Evolutionary conservation across 2,888 invertebrate species (phyloP), one percentile per base, ranked within the genome.

Genomic region (Eudasyphora cyanicolor): DNA sequence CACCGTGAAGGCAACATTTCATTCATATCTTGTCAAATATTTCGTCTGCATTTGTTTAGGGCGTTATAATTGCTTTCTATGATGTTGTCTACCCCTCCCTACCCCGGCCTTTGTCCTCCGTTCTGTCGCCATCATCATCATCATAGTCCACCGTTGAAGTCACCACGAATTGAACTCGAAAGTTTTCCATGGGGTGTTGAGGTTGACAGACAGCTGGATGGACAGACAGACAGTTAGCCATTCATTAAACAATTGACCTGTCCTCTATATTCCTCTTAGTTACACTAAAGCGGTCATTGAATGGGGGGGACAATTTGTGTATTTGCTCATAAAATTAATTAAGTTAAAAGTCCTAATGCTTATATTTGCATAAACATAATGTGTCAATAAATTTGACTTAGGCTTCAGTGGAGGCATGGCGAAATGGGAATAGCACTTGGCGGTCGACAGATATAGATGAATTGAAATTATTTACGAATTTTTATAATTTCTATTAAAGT

Each of bases 11-110:
- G 42, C 67, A 21, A 67, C 67, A 67, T 67, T 67, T 67, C 67
- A 67, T 67, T 67, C 67, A 35, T 67, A 67, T 67, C 67, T 57
- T 76, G 85, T 71, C 62, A 70, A 67, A 67, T 32, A 71, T 42
- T 73, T 76, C 60, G 64, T 70, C 51, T 69, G 73, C 85, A 87
- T 88, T 88, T 89, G 88, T 88, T 89, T 88, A 88, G 86, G 89
- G 88, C 88, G 86, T 86, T 88, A 88, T 89, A 89, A 90, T 89
- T 89, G 90, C 89, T 89, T 89, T 89, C 88, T 90, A 82, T 80
- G n/a, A n/a, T n/a, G 62, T 73, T 76, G 79, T 89, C 89, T n/a
- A n/a, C n/a, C n/a, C 24, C 12, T 27, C 21, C 4, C 35, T n/a
- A n/a, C n/a, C n/a, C n/a, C n/a, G n/a, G n/a, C n/a, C n/a, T n/a